phyloP scores from a whole-genome alignment of 1,140 invertebrate species.

The Dendrolimus punctatus region DNA sequence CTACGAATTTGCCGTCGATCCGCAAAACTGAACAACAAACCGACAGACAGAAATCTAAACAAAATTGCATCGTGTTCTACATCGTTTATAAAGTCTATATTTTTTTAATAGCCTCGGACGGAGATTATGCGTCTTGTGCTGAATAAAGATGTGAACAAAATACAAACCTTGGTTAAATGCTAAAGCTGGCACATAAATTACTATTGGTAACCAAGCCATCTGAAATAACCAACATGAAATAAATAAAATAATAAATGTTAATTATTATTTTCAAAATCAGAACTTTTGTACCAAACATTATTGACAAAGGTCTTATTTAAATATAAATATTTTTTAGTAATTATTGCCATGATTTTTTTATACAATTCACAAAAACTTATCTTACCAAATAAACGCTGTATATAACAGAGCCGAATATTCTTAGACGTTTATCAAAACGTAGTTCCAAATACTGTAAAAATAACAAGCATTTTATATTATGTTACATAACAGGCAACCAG shows the following conservation, averaged over 20 bases:
- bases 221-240: constrained; percentile 58
- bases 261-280: not conserved
- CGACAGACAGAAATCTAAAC: too few species aligned
- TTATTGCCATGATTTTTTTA: not conserved
- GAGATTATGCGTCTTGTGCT: too few species aligned
- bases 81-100: too few species aligned
- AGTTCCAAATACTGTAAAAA: constrained; percentile 83
- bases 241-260: not conserved
- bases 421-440: constrained; percentile 80
- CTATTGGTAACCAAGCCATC: constrained; percentile 91
- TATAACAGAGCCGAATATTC: constrained; percentile 82
- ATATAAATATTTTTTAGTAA: not conserved
- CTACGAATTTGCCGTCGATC: too few species aligned
- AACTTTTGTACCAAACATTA: not conserved
- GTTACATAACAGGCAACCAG: not conserved
- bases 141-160: too few species aligned
- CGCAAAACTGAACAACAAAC: too few species aligned
- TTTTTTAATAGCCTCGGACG: too few species aligned
- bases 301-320: not conserved
- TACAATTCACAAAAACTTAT: constrained; percentile 4
- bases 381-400: constrained; percentile 81
- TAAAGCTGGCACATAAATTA: constrained; percentile 91
- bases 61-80: too few species aligned
- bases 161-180: constrained; percentile 87
- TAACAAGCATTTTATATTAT: constrained; percentile 5